Evolutionary conservation across 1,140 invertebrate species (phyloP), one percentile per base, ranked within the genome.

Genomic region (Drosophila kikkawai): DNA sequence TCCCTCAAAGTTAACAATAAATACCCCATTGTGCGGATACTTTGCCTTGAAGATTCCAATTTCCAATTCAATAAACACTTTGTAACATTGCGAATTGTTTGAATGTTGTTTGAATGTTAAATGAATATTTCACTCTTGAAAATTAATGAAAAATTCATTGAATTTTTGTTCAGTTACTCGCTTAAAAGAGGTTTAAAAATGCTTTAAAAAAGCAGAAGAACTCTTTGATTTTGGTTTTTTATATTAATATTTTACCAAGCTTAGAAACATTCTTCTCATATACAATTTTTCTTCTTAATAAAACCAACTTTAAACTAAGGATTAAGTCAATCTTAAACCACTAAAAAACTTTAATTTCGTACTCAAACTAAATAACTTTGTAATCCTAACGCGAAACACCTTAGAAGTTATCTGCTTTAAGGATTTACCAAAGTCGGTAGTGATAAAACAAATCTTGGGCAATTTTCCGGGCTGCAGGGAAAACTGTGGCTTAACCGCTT

Each of bases 41-140:
- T 37, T 67, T 67, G 41, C 12, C 22, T 32, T 7, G 22, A 64
- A 22, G 15, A 58, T 29, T 47, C n/a, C 26, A 1, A 67, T 67
- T 67, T 67, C 42, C 59, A 37, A 22, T 44, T 47, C 65, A 64
- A 67, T 67, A 63, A 64, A 67, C 65, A 64, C 42, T 67, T 64
- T 47, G 41, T 64, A 39, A 32, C 15, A 19, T 32, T 64, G 22
- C 8, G 15, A 58, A 66, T 29, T 36, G 55, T 44, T 48, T 48
- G 13, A 32, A 37, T 19, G 45, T 45, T 34, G 6, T 17, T 44
- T 36, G 17, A 19, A 29, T 29, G 36, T 63, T 29, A 26, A 42
- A 17, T 34, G 51, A 51, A 17, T 9, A 55, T 55, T 55, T 7
- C 15, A 6, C 12, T 9, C 26, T n/a, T 4, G 8, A 11, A 56